Base-by-base conservation (phyloP, 1,140 invertebrate genomes). In the Drosophila varians region DNA sequence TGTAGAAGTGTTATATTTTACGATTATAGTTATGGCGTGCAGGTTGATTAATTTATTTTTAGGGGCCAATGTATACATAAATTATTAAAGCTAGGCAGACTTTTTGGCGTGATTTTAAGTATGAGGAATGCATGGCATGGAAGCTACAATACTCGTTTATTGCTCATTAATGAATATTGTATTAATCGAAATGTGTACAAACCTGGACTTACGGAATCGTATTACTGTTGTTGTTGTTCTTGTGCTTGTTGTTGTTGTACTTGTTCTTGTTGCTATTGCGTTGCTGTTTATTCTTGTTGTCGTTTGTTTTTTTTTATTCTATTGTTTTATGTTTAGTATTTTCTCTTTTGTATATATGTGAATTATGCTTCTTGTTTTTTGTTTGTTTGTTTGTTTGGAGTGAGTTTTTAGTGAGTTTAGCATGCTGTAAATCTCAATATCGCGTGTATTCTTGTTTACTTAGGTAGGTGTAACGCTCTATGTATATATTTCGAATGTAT, bases 151-250 rank as follows among this genome's bases (percentile, higher is more conserved):
- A 58, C 19, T 69, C 18, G 65, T 28, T 19, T 45, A 38, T 62
- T 23, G 47, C 16, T 66, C 38, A 65, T 45, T 46, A 52, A 55
- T 56, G 36, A 25, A 40, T 75, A 49, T 53, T 18, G 47, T 56
- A 57, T 38, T 60, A 40, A 83, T 47, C 18, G 36, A 70, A 76
- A 74, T 57, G 80, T 87, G 83, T 89, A 89, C 86, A 89, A 89
- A 89, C 86, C 86, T 89, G 88, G 79, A 89, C 86, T 89, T 86
- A 86, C 80, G 82, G 54, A 76, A 73, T 87, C 84, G 73, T 87
- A 70, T 83, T 61, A 52, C 68, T 56, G 56, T 86, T 80, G 77
- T 87, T 76, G 66, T 75, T 60, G 48, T 53, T 34, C 47, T 74
- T 40, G 56, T 70, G 49, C 36, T 75, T 43, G 48, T 66, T 56